phyloP scores from a whole-genome alignment of 2,113 vertebrate species.

The Trochalopteron elliotii region DNA sequence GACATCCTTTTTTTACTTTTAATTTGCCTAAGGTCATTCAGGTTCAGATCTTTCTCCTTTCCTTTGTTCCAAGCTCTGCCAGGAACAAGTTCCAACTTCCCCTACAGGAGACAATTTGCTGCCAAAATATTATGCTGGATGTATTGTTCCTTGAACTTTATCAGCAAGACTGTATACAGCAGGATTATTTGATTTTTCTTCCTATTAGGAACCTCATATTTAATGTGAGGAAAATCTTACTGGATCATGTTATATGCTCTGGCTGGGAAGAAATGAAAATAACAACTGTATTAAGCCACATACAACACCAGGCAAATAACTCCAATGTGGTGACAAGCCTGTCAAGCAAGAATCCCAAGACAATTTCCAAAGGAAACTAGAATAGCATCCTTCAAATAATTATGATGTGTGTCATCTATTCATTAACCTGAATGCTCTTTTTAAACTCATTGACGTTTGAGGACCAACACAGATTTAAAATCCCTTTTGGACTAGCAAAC shows the following conservation, averaged over 20 bases:
- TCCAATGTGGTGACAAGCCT: not conserved
- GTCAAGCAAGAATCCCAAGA: conserved; percentile 2
- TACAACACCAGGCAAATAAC: not conserved
- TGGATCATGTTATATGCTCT: not conserved
- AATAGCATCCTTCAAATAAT: conserved; percentile 2
- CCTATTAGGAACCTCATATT: not conserved
- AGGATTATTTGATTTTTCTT: not conserved
- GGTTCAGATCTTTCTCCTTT: not conserved
- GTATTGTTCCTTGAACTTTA: not conserved
- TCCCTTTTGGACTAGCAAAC: not conserved
- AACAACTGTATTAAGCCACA: not conserved
- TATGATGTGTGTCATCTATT: not conserved
- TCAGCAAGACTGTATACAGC: not conserved
- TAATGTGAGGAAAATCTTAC: not conserved
- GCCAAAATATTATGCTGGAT: not conserved
- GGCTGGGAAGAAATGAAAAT: not conserved
- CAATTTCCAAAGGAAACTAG: conserved; percentile 1
- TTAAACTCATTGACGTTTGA: conserved; percentile 16
- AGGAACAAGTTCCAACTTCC: not conserved
- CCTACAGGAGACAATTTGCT: not conserved
- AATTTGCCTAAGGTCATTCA: not conserved
- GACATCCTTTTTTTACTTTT: not conserved
- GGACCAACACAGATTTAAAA: not conserved
- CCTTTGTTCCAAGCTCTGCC: not conserved
- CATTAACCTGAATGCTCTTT: conserved; percentile 51